Percentiles rank a stretch among this genome's conserved stretches.
These are phyloP conservation scores for Manis javanica DNA, from an alignment of 2,797 vertebrate species.

Conservation along the genomic window DNA sequence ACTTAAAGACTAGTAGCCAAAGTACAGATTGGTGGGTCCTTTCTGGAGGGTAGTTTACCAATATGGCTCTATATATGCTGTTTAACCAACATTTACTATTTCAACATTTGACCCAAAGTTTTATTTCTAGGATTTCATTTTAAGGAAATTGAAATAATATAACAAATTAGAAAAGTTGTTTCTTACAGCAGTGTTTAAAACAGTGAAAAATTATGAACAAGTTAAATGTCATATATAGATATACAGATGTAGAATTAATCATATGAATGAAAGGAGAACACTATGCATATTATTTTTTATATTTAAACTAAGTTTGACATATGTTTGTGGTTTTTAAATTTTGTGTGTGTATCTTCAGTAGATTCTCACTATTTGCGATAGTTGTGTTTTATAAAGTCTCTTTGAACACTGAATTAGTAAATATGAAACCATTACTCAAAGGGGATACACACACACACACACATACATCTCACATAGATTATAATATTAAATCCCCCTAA, in stretches of 20 bases:
- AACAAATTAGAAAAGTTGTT: background rate
- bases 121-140: background rate
- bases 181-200: background rate
- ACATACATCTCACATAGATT: no score
- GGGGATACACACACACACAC: no score
- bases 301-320: no score
- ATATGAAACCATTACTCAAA: no score
- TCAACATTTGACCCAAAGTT: background rate
- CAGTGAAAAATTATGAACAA: background rate
- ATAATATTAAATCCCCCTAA: no score
- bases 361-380: no score
- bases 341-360: no score
- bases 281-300: background rate
- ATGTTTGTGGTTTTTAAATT: no score
- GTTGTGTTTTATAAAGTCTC: no score
- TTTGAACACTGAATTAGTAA: no score
- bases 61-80: background rate
- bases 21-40: background rate
- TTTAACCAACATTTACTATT: background rate
- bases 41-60: background rate
- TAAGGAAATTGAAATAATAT: background rate
- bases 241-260: background rate
- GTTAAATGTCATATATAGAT: background rate
- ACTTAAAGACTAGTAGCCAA: background rate
- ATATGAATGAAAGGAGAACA: background rate